Evolutionary conservation across 2,113 vertebrate species (phyloP).

Genomic region (Poeciliopsis prolifica): DNA sequence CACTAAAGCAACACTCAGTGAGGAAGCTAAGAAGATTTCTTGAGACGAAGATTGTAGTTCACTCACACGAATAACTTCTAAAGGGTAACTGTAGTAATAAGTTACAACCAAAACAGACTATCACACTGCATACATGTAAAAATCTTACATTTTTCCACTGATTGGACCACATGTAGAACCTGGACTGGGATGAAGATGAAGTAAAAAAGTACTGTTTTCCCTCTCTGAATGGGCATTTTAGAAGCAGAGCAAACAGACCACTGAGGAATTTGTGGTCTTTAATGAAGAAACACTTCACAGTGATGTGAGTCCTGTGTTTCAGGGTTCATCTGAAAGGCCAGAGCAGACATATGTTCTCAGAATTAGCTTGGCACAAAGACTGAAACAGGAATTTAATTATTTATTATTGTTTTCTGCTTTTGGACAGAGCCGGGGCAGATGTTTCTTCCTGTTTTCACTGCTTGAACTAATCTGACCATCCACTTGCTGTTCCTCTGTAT

Average conservation of each 20-base stretch:
- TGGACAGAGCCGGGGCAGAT: background rate
- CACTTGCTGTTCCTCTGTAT: background rate
- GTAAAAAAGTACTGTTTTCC: constrained; percentile 5
- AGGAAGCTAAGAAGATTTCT: constrained; percentile 7
- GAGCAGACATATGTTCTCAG: background rate
- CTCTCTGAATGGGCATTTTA: constrained; percentile 10
- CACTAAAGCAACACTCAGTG: constrained; percentile 14
- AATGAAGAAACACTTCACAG: constrained; percentile 12
- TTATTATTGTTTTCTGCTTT: constrained; percentile 3
- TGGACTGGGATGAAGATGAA: background rate
- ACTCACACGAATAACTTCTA: constrained; percentile 52
- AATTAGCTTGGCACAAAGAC: constrained; percentile 6
- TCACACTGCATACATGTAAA: background rate
- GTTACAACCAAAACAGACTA: background rate
- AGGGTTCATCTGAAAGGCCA: constrained; percentile 9
- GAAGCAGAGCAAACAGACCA: background rate
- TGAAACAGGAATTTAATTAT: background rate
- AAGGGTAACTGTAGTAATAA: constrained; percentile 34
- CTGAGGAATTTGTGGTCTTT: constrained; percentile 18
- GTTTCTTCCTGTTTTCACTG: background rate
- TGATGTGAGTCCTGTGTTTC: constrained; percentile 4
- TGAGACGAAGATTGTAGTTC: constrained; percentile 29
- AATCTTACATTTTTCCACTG: background rate
- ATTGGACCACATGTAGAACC: background rate
- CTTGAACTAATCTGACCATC: background rate